Evolutionary conservation across 2,888 invertebrate species (phyloP), one percentile per base, ranked within the genome.

Genomic region (Rhogogaster chlorosoma): DNA sequence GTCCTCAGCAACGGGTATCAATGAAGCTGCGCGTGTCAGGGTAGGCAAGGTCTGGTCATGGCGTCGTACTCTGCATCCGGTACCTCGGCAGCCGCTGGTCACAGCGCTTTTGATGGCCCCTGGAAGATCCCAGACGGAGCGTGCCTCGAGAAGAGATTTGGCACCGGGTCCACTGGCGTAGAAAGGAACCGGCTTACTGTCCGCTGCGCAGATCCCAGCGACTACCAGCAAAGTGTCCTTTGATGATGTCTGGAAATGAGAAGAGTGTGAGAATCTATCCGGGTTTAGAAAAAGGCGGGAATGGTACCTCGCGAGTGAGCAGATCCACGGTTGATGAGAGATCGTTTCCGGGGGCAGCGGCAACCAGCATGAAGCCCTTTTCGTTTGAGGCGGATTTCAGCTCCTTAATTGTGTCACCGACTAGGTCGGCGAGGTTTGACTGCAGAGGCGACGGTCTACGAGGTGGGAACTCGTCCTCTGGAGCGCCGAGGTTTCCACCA

Each of bases 341-440:
- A 75, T 91, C 90, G 29, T 84, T 87, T 15, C 64, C 85, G 4
- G 87, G 84, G 1, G 86, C 82, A 7, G 85, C 85, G 1, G 88
- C 90, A 10, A 91, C 84, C 73, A 92, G 82, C 70, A 90, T 38
- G 83, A 89, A 92, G 45, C 91, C 91, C 32, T 89, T 88, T 7
- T 90, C 87, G 64, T 87, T 87, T 2, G 89, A 73, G 38, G 86
- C 53, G 0, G 87, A 86, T 38, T 89, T 88, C 4, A 91, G 64
- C 49, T 90, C 88, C 18, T 85, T 86, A 1, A 91, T 64, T 0
- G 88, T 87, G 36, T 87, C 87, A n/a, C 70, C 84, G 2, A 91
- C 75, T 12, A 90, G 82, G 22, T 88, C 88, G 15, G 61, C 85
- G 26, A 88, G 77, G 82, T 85, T 88, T 0, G 88, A 82, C 45